Percentiles rank a stretch among this genome's conserved stretches.
Evolutionary conservation across 2,797 vertebrate genomes (phyloP).

Genomic region (Liparis tanakae): DNA sequence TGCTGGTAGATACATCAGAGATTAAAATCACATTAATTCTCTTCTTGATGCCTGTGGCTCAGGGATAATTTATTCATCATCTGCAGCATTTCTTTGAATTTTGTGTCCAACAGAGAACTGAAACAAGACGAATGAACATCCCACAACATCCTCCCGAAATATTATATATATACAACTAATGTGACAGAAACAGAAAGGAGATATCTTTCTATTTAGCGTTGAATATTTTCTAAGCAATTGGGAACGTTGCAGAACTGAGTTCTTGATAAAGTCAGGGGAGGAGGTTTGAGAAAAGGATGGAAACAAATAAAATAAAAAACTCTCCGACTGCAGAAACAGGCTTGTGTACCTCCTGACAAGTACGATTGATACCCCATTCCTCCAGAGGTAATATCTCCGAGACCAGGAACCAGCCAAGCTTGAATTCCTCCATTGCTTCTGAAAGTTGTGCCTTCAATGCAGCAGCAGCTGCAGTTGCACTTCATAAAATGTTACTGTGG

Average conservation of each 20-base stretch:
- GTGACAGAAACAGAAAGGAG: constrained; percentile 12
- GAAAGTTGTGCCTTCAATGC: constrained; percentile 66
- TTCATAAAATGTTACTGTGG: constrained; percentile 76
- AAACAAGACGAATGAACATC: constrained; percentile 23
- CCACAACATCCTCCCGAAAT: neutral
- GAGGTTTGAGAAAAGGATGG: constrained; percentile 1
- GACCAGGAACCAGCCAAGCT: constrained; percentile 74
- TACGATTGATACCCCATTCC: constrained; percentile 69
- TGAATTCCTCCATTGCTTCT: constrained; percentile 72
- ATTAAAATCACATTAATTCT: constrained; percentile 49
- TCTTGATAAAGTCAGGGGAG: constrained; percentile 37
- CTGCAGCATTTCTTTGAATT: constrained; percentile 15
- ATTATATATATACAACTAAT: neutral
- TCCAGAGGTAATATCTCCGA: constrained; percentile 67
- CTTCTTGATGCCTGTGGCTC: constrained; percentile 26
- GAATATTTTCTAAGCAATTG: constrained; percentile 29
- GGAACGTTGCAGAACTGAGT: constrained; percentile 31
- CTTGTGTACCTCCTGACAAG: constrained; percentile 62
- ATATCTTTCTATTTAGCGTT: constrained; percentile 9
- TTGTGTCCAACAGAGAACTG: constrained; percentile 11
- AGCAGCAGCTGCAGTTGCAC: constrained; percentile 68
- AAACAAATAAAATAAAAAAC: constrained; percentile 34
- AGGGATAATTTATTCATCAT: constrained; percentile 21
- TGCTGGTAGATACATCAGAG: constrained; percentile 32
- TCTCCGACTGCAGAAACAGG: constrained; percentile 28